Percentiles rank a stretch among this genome's conserved stretches.
Conservation (phyloP, 2,113 vertebrate species). For the Piaya cayana region DNA sequence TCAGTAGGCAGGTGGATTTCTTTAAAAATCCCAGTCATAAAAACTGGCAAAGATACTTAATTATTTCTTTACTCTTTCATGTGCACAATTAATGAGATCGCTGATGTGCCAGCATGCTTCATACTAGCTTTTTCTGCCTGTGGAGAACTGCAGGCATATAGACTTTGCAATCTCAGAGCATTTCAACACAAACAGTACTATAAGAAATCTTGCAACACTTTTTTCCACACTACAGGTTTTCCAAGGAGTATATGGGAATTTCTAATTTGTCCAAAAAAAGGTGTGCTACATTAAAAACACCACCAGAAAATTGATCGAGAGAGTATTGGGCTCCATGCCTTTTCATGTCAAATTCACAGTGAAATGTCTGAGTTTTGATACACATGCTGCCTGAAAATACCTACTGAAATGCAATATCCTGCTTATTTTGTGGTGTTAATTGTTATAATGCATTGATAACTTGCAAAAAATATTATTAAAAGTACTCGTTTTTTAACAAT, state of each 20-base stretch:
- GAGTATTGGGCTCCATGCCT: neutral
- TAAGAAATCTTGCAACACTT: neutral
- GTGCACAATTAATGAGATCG: neutral
- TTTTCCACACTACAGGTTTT: neutral
- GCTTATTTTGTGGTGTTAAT: neutral
- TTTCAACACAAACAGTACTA: accelerated
- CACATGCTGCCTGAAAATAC: neutral
- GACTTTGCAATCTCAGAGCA: neutral
- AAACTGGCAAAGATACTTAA: neutral
- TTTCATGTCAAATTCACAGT: neutral
- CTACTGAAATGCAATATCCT: neutral
- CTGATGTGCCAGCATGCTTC: neutral
- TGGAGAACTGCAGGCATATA: neutral
- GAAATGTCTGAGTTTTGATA: neutral
- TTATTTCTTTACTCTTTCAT: neutral
- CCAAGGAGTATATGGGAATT: neutral
- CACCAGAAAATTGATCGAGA: neutral
- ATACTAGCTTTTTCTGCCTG: neutral
- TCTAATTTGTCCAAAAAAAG: neutral
- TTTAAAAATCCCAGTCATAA: neutral
- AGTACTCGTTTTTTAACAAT: neutral
- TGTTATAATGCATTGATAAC: neutral
- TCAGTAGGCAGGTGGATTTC: neutral
- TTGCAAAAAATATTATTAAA: neutral
- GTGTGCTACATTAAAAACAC: neutral